phyloP scores from a whole-genome alignment of 2,888 invertebrate genomes.

The Pegoplata infirma region DNA sequence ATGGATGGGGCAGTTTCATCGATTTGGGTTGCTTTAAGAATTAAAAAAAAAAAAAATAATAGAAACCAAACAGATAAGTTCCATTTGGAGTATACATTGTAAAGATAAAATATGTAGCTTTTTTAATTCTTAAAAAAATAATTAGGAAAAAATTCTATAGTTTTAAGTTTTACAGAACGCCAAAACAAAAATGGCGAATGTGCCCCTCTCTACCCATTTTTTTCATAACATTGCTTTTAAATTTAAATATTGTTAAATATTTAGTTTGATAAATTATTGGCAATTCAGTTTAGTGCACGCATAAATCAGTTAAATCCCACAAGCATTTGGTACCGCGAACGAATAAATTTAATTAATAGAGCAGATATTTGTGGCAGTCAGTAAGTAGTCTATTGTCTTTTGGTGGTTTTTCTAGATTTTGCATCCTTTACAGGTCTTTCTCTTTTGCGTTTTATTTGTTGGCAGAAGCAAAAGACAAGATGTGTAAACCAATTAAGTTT shows the following conservation, averaged over 20 bases:
- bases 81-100: too few relatives aligned
- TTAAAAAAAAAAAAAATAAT: too few relatives aligned
- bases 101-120: too few relatives aligned
- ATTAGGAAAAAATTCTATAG: too few relatives aligned
- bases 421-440: too few relatives aligned
- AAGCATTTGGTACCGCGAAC: constrained; percentile 40
- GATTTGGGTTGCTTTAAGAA: too few relatives aligned
- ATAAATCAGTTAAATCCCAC: constrained; percentile 60
- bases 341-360: constrained; percentile 55
- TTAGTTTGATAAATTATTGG: constrained; percentile 62
- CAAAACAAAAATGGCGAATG: too few relatives aligned
- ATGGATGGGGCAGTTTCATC: too few relatives aligned
- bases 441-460: constrained; percentile 11
- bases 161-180: too few relatives aligned
- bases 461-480: constrained; percentile 1
- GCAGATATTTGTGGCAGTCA: constrained; percentile 47
- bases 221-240: neutral
- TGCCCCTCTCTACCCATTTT: too few relatives aligned
- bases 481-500: constrained; percentile 56
- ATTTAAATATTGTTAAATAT: constrained; percentile 31
- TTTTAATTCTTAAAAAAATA: too few relatives aligned
- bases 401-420: constrained; percentile 31
- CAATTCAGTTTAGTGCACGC: constrained; percentile 54
- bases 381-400: constrained; percentile 1
- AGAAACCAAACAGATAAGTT: too few relatives aligned